Conservation (phyloP, 2,797 vertebrate species). For the Pygocentrus nattereri region DNA sequence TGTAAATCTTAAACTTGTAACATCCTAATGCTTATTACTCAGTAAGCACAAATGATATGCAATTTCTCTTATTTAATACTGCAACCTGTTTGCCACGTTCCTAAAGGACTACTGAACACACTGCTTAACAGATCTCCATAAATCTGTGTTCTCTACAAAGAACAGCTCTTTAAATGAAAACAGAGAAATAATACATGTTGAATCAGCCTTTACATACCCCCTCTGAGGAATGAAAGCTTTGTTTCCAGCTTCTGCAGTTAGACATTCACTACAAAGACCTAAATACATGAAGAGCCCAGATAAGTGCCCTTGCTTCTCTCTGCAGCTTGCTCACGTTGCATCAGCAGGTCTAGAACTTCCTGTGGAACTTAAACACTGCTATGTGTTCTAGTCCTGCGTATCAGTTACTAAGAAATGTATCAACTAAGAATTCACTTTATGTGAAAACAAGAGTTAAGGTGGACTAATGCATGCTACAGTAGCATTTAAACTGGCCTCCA, state of each 20-base stretch:
- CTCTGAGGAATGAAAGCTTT: constrained; percentile 15
- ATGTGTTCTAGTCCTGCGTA: neutral
- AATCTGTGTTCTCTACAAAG: neutral
- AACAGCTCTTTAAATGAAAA: neutral
- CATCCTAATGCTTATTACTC: too few relatives aligned
- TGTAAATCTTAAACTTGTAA: too few relatives aligned
- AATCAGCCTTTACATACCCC: constrained; percentile 35
- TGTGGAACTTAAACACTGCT: constrained; percentile 60
- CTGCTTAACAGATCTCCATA: neutral
- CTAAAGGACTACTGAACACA: neutral
- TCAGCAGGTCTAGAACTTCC: constrained; percentile 72
- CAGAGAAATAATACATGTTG: neutral
- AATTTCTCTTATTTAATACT: neutral
- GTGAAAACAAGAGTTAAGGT: neutral
- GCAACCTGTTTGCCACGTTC: neutral
- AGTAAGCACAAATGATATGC: too few relatives aligned
- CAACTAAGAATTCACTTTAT: neutral
- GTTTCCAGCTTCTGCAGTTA: constrained; percentile 4
- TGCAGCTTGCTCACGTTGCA: constrained; percentile 70
- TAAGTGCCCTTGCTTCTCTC: constrained; percentile 53
- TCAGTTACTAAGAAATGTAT: neutral
- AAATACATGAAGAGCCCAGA: constrained; percentile 10
- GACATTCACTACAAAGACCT: constrained; percentile 3
- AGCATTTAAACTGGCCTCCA: neutral
- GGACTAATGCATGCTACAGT: neutral